These are phyloP conservation scores for Syngnathoides biaculeatus DNA, from an alignment of 2,113 vertebrate genomes.

Conservation along the genomic window DNA sequence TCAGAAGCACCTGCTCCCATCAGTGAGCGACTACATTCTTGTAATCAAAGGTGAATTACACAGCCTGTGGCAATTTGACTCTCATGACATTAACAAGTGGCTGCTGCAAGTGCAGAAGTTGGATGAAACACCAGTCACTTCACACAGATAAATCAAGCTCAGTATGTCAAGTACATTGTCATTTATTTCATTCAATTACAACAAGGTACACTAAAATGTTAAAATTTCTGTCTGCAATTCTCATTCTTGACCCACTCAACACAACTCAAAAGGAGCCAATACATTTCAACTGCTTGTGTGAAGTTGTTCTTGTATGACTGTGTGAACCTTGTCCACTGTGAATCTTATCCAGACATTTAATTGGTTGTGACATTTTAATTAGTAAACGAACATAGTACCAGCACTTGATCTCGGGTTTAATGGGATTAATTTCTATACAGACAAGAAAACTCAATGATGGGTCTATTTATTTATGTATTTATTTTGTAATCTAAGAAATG, in stretches of 20 bases:
- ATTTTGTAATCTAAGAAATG: conserved; percentile 3
- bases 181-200: too few species aligned
- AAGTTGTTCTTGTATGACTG: not conserved
- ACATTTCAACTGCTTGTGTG: not conserved
- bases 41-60: conserved; percentile 62
- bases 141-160: too few species aligned
- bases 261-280: not conserved
- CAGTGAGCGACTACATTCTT: conserved; percentile 52
- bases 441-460: conserved; percentile 11
- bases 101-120: conserved; percentile 35
- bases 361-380: conserved; percentile 45
- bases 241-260: conserved; percentile 6
- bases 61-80: conserved; percentile 50
- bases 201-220: not conserved
- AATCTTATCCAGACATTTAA: conserved; percentile 31
- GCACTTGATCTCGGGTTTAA: conserved; percentile 41
- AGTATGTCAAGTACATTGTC: too few species aligned
- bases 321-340: not conserved
- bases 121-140: conserved; percentile 14
- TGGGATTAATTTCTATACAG: conserved; percentile 19
- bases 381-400: conserved; percentile 27
- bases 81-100: conserved; percentile 21
- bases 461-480: not conserved
- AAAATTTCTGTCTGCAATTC: conserved; percentile 26
- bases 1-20: conserved; percentile 14